Base-by-base conservation (phyloP, 2,888 invertebrate genomes). In the Dorcus hopei region DNA sequence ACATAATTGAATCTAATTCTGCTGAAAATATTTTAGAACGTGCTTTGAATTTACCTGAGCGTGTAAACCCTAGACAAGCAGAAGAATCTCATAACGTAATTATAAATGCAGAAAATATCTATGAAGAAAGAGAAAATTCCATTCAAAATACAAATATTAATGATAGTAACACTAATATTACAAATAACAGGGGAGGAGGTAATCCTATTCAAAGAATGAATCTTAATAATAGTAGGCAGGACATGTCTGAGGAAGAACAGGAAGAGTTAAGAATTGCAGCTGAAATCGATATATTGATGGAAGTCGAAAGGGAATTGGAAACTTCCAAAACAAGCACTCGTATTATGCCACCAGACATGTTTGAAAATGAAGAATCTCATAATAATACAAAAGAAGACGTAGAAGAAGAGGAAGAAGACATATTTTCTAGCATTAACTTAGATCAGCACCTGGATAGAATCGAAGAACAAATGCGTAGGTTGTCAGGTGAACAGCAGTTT, bases 11-110 rank as follows among this genome's bases (percentile, higher is more conserved):
- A 1, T 68, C 79, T 2, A 85, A 89, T 76, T 84, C 85, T 0
- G 72, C 83, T 7, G 85, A 87, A 66, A 86, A 85, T 62, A 73
- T 87, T 5, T 71, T 90, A 47, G 82, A 86, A 2, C 74, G 82
- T 66, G 82, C 80, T 61, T 73, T 89, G 70, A 80, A 82, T n/a
- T 61, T 85, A 41, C 79, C 81, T 9, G 77, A 80, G 69, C 83
- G 82, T 74, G 75, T 77, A 1, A 79, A 80, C 64, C 82, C 82
- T 0, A 58, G 57, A 38, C 43, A 53, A 11, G 71, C 73, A 33
- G 66, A 74, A 63, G 72, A 69, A 59, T 42, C 19, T 38, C 33
- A 2, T 6, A 14, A n/a, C 9, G 8, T 11, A 9, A 9, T 38
- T 33, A 6, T 0, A 1, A 33, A 33, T 1, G 5, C 6, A 33